phyloP scores from a whole-genome alignment of 92 coral and sea anemone genomes.

The Zoanthus gigantus region DNA sequence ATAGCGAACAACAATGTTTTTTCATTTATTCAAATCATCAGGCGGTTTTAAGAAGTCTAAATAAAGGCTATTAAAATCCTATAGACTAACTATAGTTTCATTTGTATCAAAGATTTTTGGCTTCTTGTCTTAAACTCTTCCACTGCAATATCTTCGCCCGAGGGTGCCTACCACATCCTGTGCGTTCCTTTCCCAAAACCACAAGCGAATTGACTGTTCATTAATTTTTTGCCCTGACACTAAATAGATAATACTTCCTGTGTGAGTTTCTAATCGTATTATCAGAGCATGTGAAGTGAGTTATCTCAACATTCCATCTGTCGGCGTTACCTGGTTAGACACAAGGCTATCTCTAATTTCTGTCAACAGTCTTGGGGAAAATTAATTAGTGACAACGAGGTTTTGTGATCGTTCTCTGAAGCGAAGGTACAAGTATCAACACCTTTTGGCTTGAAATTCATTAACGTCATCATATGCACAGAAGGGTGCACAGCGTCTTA shows the following conservation, averaged over 20 bases:
- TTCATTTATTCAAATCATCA: background rate
- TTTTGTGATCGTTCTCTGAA: constrained; percentile 3
- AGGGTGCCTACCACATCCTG: constrained; percentile 45
- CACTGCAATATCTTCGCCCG: background rate
- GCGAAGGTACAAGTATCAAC: constrained; percentile 5
- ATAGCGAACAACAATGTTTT: background rate
- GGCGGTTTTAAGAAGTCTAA: background rate
- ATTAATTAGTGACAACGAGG: constrained; percentile 49
- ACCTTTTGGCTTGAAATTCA: constrained; percentile 40
- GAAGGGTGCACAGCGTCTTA: too few species aligned
- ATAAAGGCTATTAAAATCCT: background rate
- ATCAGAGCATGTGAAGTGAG: constrained; percentile 36
- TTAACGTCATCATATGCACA: constrained; percentile 21
- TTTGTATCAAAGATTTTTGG: background rate
- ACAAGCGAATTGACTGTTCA: constrained; percentile 26
- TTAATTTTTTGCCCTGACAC: constrained; percentile 47
- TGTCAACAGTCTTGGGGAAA: constrained; percentile 47
- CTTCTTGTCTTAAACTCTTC: background rate
- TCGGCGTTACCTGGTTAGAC: constrained; percentile 48
- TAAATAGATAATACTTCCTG: constrained; percentile 53
- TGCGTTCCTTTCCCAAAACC: background rate
- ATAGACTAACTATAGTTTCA: background rate
- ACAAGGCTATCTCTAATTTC: constrained; percentile 2
- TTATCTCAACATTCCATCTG: constrained; percentile 51
- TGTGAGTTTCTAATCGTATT: constrained; percentile 41